A percentile compares a stretch with the other conserved stretches of the same genome.
Conservation (phyloP, 2,113 vertebrate genomes). For the Struthio camelus region DNA sequence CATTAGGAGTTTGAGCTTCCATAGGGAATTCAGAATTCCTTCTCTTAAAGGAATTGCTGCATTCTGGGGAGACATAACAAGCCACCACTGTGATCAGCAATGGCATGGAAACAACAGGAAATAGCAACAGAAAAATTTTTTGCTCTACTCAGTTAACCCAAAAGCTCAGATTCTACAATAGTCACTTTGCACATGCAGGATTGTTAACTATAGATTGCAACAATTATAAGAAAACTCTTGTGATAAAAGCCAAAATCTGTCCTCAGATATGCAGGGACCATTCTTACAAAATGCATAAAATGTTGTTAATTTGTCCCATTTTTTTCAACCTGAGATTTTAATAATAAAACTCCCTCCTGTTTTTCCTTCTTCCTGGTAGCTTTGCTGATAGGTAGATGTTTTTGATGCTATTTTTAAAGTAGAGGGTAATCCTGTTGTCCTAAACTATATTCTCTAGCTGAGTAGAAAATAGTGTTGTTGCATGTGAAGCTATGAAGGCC, state of each 20-base stretch:
- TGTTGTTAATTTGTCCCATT: not conserved
- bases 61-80: not conserved
- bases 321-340: not conserved
- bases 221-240: not conserved
- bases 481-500: not conserved
- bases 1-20: slow-evolving; percentile 12
- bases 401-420: not conserved
- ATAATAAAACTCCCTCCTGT: not conserved
- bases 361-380: not conserved
- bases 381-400: not conserved
- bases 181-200: not conserved
- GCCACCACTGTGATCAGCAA: not conserved
- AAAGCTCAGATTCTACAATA: not conserved
- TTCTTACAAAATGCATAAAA: not conserved
- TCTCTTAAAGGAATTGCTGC: not conserved
- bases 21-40: slow-evolving; percentile 40
- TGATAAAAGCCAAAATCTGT: not conserved
- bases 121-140: not conserved
- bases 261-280: not conserved
- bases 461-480: not conserved
- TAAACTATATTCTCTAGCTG: not conserved
- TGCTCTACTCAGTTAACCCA: not conserved
- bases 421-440: not conserved
- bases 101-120: not conserved
- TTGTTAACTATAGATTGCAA: not conserved